These are phyloP conservation scores for Diceros bicornis DNA, from an alignment of 2,797 vertebrate genomes.

Conservation along the genomic window DNA sequence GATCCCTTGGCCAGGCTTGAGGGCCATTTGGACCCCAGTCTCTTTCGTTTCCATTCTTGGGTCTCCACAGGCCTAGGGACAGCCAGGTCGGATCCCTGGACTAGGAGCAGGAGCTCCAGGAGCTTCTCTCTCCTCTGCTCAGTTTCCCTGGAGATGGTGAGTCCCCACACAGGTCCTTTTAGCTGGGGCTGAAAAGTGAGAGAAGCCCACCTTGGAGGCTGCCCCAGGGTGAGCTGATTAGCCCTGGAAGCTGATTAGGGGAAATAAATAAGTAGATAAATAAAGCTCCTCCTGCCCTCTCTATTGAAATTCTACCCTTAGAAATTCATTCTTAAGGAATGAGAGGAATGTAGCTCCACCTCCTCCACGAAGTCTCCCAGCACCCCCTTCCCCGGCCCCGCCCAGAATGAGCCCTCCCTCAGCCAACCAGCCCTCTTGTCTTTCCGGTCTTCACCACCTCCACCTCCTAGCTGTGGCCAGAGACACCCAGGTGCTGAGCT, in stretches of 20 bases:
- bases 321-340: conserved; percentile 22
- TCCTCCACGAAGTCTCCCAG: not conserved
- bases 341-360: not conserved
- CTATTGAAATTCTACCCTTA: not conserved
- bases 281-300: not conserved
- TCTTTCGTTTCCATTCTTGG: not conserved
- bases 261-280: not conserved
- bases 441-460: not conserved
- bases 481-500: not conserved
- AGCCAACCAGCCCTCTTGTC: too few relatives aligned
- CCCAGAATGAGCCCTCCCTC: not conserved
- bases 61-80: not conserved
- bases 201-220: not conserved
- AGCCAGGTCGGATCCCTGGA: too few relatives aligned
- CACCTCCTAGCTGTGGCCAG: not conserved
- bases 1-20: not conserved
- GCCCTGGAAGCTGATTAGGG: not conserved
- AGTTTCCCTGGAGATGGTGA: too few relatives aligned
- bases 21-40: not conserved
- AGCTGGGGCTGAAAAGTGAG: not conserved
- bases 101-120: not conserved
- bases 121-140: too few relatives aligned
- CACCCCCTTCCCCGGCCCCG: not conserved
- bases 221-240: not conserved
- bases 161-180: too few relatives aligned